These are phyloP conservation scores for Ptilonorhynchus violaceus DNA, from an alignment of 2,113 vertebrate genomes.

Conservation along the genomic window DNA sequence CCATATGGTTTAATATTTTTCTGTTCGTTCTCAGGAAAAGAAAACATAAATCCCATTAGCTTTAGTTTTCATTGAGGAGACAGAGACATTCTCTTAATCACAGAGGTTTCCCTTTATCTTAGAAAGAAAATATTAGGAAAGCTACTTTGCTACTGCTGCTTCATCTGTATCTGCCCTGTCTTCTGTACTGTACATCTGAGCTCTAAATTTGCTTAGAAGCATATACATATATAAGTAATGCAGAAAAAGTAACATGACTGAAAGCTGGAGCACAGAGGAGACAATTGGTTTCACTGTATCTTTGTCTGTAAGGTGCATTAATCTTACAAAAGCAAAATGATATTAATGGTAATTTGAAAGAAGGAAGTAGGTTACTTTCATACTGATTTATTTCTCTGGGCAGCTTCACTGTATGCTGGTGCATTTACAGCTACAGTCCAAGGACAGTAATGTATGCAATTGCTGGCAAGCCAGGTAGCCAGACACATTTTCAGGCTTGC, in stretches of 20 bases:
- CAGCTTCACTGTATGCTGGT: background rate
- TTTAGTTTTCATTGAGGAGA: background rate
- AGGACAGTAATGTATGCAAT: background rate
- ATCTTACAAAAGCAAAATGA: slow-evolving; percentile 36
- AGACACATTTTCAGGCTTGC: background rate
- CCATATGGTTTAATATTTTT: background rate
- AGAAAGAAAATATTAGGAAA: background rate
- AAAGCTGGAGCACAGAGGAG: slow-evolving; percentile 6
- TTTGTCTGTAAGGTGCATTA: slow-evolving; percentile 14
- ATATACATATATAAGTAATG: background rate
- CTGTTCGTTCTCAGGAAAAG: background rate
- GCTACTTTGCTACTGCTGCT: background rate
- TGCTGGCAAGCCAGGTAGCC: background rate
- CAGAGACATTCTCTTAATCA: background rate
- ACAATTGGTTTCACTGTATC: slow-evolving; percentile 32
- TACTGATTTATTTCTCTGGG: slow-evolving; percentile 23
- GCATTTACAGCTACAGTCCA: background rate
- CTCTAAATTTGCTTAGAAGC: slow-evolving; percentile 23
- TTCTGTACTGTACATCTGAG: background rate
- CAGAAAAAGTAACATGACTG: background rate
- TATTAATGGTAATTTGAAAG: slow-evolving; percentile 45
- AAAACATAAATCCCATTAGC: background rate
- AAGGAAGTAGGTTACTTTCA: slow-evolving; percentile 36
- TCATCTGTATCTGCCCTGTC: background rate
- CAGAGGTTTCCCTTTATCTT: background rate